Base-by-base conservation (phyloP, 2,888 invertebrate species). In the Sisyra terminalis region DNA sequence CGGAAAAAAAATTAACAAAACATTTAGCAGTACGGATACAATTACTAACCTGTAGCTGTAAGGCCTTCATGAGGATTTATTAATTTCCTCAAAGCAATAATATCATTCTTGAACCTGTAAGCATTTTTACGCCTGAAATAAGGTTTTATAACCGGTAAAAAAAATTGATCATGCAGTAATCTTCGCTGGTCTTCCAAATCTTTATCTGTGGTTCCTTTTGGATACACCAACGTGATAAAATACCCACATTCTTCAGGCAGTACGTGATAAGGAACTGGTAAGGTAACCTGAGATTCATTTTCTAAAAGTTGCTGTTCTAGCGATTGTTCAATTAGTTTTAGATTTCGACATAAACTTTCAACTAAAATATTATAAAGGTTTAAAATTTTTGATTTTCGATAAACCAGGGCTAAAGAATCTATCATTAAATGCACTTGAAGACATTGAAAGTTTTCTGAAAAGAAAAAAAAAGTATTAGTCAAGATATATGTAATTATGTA, bases 21-120 rank as follows among this genome's bases (percentile, higher is more conserved):
- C 15, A 9, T 14, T 9, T 38, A 7, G 7, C 7, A 24, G 7
- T 7, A 24, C 3, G 7, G 8, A 32, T 6, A 38, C 8, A 15
- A 43, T 55, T 60, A 7, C 50, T 30, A 18, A 62, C 63, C 57
- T 46, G 64, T 58, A 1, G 59, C 45, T 0, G 63, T 50, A 7
- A 80, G 57, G 1, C 72, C 71, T 53, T 78, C 69, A 55, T 92
- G 92, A 0, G 86, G 81, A 59, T 85, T 85, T 8, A 79, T 57
- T 36, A 90, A 61, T 4, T 71, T 70, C 4, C 57, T 60, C 42
- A 61, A 62, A 15, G 45, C 46, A 24, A 55, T 51, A 0, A 66
- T 60, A 14, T 72, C 70, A 40, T 58, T 62, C 35, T 63, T 62
- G 51, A 74, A 73, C 29, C 60, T 55, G 51, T 72, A 73, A 11